Evolutionary conservation across 1,140 invertebrate genomes (phyloP), one percentile per base, ranked within the genome.

Genomic region (Parasteatoda tepidariorum): DNA sequence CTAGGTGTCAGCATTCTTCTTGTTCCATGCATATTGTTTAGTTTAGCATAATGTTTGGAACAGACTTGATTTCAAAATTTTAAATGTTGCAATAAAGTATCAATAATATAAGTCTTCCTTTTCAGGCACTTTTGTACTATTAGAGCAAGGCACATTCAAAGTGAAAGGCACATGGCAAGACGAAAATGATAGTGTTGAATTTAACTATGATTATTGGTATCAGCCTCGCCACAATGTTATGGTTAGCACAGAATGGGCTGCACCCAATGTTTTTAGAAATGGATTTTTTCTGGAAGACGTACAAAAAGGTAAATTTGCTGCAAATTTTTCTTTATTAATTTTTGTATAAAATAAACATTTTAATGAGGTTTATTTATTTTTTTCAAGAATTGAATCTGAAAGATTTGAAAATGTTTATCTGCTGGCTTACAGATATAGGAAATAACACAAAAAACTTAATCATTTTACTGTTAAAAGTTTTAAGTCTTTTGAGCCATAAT

Each of bases 161-260:
- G 88, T 94, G 18, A 94, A 92, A 87, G 82, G 85, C 15, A 79
- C 75, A 13, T 85, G 85, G 85, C 55, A 85, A 54, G n/a, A 34
- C 28, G 62, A 82, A 54, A 18, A 31, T 4, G 70, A 76, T 7
- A 41, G 48, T 22, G 30, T 87, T 7, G 75, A 84, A 18, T 92
- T 90, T 84, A 91, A 91, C 18, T 93, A 93, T 85, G 92, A 93
- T 86, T 93, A 96, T 89, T 99, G 98, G 98, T 99, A 99, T 88
- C 98, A 99, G 88, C 97, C 97, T 0, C 92, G 95, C 85, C 94
- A 94, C 86, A 95, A 99, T 89, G 92, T 96, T 0, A 94, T 99
- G 92, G 91, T 99, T 28, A 92, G 95, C 0, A 92, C 93, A 0
- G 97, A 98, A 91, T 99, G 97, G 97, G 96, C 95, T 0, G 91